Evolutionary conservation across 2,113 vertebrate genomes (phyloP).

Genomic region (Hippocampus guttulatus): DNA sequence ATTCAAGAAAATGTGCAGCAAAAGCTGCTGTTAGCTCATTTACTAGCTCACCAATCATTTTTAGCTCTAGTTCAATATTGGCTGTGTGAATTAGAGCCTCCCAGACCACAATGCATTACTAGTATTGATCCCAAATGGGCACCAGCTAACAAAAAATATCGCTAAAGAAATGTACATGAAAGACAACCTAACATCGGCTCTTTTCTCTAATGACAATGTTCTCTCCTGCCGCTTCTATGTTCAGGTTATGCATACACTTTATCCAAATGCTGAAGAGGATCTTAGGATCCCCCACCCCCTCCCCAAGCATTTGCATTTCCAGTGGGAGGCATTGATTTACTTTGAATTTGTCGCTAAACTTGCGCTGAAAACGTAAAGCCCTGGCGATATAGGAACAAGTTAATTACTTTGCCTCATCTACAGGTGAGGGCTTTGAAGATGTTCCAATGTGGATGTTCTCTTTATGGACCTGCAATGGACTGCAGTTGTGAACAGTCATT

Average conservation of each 20-base stretch:
- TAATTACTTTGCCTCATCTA: constrained; percentile 1
- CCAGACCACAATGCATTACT: constrained; percentile 17
- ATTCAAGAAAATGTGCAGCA: too few species aligned
- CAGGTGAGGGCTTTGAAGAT: not conserved
- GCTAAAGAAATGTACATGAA: too few species aligned
- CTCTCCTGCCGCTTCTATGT: too few species aligned
- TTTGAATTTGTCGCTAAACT: constrained; percentile 7
- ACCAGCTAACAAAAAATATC: not conserved
- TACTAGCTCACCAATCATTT: constrained; percentile 24
- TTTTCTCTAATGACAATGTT: too few species aligned
- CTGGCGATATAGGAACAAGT: constrained; percentile 10
- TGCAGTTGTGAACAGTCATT: constrained; percentile 1
- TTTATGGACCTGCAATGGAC: constrained; percentile 3
- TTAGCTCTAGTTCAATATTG: constrained; percentile 32
- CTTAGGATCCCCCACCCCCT: too few species aligned
- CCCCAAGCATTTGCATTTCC: constrained; percentile 10
- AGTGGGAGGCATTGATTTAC: constrained; percentile 7
- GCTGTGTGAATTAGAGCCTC: constrained; percentile 28
- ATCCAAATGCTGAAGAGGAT: too few species aligned
- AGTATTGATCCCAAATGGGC: constrained; percentile 33
- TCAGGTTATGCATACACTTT: too few species aligned
- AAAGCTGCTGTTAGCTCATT: too few species aligned
- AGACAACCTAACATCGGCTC: too few species aligned
- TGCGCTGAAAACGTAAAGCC: constrained; percentile 21
- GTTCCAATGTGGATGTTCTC: constrained; percentile 10